Base-by-base conservation (phyloP, 2,888 invertebrate species). In the Dicycla oo region DNA sequence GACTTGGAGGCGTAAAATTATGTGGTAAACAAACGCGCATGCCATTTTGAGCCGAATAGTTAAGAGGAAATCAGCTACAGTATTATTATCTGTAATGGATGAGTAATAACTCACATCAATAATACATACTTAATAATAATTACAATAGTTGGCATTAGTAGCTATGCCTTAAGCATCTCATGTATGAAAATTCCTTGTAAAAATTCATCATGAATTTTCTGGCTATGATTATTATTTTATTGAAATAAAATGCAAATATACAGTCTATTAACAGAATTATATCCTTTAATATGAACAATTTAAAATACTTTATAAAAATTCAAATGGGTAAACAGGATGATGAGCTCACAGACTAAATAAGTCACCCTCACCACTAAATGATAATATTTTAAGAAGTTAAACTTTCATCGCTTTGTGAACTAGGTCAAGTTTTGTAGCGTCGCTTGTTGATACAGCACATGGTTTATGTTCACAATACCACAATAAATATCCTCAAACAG, bases 401-500 rank as follows among this genome's bases (percentile, higher is more conserved):
- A 69, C 54, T 64, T 69, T 56, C 69, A 43, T 77, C 53, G 47
- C 43, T 69, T n/a, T 45, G 61, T 54, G 15, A 60, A 64, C 54
- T 63, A 61, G 75, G 71, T 57, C 65, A 69, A 15, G 49, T 65
- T 69, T 57, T 62, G 70, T 30, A 65, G 62, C 71, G 23, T 75
- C 47, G 69, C 67, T 70, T 75, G n/a, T 63, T 63, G 40, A 20
- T 71, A 58, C 65, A 54, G 0, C 61, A 65, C 67, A 56, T 49
- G 47, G 57, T 73, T 72, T 78, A 79, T 54, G 30, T 30, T 64
- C 61, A 87, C 82, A 88, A 85, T 84, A 74, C 62, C 38, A 66
- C 67, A 75, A 87, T 85, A 88, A 88, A 88, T 85, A 86, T 73
- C 69, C 58, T 60, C 51, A 75, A 75, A 56, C 51, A 68, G 57